Percentiles rank a stretch among this genome's conserved stretches.
Conservation (phyloP, 2,113 vertebrate genomes). For the Megatriorchis doriae region DNA sequence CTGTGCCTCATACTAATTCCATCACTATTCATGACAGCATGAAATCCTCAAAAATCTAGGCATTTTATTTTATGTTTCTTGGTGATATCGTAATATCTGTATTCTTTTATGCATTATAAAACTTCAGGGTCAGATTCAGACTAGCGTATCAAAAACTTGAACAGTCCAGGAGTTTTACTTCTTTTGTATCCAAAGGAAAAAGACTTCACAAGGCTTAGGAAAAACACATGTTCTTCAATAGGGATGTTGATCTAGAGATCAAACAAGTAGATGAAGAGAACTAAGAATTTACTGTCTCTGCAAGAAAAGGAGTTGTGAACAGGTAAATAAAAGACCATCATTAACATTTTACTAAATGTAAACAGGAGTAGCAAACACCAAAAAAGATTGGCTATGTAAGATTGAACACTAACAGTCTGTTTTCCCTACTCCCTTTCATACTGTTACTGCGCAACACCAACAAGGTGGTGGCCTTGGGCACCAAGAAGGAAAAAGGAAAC, state of each 20-base stretch:
- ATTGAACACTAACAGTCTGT: neutral
- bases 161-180: neutral
- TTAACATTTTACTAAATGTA: neutral
- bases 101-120: neutral
- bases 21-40: neutral
- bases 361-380: neutral
- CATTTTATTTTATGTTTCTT: neutral
- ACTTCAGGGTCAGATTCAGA: neutral
- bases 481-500: conserved; percentile 43
- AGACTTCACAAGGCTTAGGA: neutral
- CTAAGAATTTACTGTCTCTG: neutral
- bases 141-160: neutral
- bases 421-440: neutral
- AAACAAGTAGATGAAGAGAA: neutral
- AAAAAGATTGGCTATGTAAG: neutral
- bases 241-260: neutral
- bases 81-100: neutral
- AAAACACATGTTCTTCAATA: neutral
- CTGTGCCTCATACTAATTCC: neutral
- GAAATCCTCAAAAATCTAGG: neutral
- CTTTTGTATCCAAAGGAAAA: neutral
- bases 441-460: neutral
- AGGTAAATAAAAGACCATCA: neutral
- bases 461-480: conserved; percentile 17
- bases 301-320: neutral